Percentiles rank a stretch among this genome's conserved stretches.
These are phyloP conservation scores for Parnassius mnemosyne DNA, from an alignment of 2,888 invertebrate species.

Conservation along the genomic window DNA sequence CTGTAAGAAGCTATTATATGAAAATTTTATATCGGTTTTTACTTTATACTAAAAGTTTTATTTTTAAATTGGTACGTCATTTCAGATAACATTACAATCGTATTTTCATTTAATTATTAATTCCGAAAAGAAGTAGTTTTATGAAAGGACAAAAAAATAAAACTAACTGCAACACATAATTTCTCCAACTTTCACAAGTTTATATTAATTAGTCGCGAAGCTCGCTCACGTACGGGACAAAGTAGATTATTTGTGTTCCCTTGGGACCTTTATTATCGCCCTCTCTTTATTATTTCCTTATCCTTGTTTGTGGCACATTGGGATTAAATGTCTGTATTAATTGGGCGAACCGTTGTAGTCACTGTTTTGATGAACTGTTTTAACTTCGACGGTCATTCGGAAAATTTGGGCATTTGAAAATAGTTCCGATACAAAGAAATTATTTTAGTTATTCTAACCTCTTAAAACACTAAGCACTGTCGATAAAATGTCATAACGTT, in stretches of 20 bases:
- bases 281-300: constrained; percentile 32
- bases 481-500: too few relatives aligned
- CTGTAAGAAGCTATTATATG: too few relatives aligned
- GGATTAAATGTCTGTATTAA: constrained; percentile 14
- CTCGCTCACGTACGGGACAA: constrained; percentile 38
- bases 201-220: constrained; percentile 38
- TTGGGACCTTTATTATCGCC: constrained; percentile 33
- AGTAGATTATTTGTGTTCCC: constrained; percentile 39
- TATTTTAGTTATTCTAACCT: too few relatives aligned
- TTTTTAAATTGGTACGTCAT: too few relatives aligned
- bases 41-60: too few relatives aligned
- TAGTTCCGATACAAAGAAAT: too few relatives aligned
- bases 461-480: too few relatives aligned
- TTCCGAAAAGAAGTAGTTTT: not conserved
- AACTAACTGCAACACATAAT: constrained; percentile 3
- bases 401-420: not conserved
- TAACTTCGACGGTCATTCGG: not conserved
- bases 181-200: constrained; percentile 28
- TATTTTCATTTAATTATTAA: too few relatives aligned
- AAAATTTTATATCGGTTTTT: too few relatives aligned
- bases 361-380: not conserved
- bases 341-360: not conserved
- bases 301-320: constrained; percentile 15
- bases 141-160: not conserved
- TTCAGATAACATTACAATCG: too few relatives aligned